Evolutionary conservation across 2,888 invertebrate genomes (phyloP).

Genomic region (Myopa testacea): DNA sequence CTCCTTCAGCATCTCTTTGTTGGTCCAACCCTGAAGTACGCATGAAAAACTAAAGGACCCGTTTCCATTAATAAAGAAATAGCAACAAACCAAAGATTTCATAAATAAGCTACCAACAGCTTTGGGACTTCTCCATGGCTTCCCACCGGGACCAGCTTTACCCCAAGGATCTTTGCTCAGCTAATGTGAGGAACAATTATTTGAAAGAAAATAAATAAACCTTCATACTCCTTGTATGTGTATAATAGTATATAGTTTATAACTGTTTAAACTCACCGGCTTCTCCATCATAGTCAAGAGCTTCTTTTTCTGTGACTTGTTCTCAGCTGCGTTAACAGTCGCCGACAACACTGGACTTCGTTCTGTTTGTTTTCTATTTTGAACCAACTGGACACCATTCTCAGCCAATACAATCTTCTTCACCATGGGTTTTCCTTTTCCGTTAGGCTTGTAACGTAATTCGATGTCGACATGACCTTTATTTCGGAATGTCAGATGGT

Average conservation of each 20-base stretch:
- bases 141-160: conserved; percentile 72
- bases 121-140: conserved; percentile 80
- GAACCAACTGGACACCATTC: conserved; percentile 48
- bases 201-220: conserved; percentile 6
- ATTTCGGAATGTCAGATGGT: conserved; percentile 77
- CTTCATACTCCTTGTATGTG: not conserved
- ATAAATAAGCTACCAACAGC: conserved; percentile 80
- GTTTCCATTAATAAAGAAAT: not conserved
- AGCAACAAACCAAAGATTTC: conserved; percentile 76
- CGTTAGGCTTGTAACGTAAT: conserved; percentile 75
- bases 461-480: conserved; percentile 76
- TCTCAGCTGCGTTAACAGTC: conserved; percentile 27
- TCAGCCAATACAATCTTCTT: conserved; percentile 70
- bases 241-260: conserved; percentile 28
- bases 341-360: conserved; percentile 52
- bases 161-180: conserved; percentile 63
- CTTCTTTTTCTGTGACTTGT: not conserved
- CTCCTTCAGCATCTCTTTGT: conserved; percentile 66
- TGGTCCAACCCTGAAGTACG: conserved; percentile 66
- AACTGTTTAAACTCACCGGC: conserved; percentile 56
- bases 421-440: conserved; percentile 70
- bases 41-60: not conserved
- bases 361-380: no score
- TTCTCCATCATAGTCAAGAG: conserved; percentile 56
- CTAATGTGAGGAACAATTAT: conserved; percentile 47